A percentile compares a stretch with the other conserved stretches of the same genome.
Conservation (phyloP, 2,113 vertebrate genomes). For the Neotoma lepida region DNA sequence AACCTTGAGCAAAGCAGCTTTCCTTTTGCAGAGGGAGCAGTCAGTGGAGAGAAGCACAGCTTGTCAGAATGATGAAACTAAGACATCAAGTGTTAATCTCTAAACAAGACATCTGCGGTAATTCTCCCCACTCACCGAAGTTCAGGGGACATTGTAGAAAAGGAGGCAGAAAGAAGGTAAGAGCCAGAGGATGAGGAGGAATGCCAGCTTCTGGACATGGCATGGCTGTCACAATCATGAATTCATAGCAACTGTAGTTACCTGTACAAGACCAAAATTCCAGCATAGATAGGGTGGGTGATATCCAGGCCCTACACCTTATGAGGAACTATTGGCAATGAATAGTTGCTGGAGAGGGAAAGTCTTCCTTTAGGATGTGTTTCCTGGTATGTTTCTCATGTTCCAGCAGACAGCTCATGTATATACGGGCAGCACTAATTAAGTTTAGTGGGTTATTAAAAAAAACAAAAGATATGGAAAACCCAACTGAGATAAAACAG, state of each 20-base stretch:
- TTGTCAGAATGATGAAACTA: not conserved
- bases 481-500: too few species aligned
- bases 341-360: too few species aligned
- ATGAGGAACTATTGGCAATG: not conserved
- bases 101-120: not conserved
- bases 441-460: not conserved
- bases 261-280: not conserved
- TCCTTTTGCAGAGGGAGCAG: not conserved
- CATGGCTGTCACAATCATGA: not conserved
- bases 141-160: not conserved
- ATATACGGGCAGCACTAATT: not conserved
- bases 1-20: not conserved
- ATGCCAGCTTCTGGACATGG: not conserved
- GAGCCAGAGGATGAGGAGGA: not conserved
- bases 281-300: not conserved
- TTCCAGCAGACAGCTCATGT: not conserved
- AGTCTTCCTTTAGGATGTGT: too few species aligned
- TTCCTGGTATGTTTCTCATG: too few species aligned
- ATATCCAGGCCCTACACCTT: not conserved
- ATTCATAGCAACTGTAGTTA: not conserved
- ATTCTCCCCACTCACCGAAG: not conserved
- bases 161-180: not conserved
- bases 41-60: too few species aligned
- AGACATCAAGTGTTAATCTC: not conserved
- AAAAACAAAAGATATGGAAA: too few species aligned